These are phyloP conservation scores for Thamnophis elegans DNA, from an alignment of 2,797 vertebrate genomes.

Conservation along the genomic window DNA sequence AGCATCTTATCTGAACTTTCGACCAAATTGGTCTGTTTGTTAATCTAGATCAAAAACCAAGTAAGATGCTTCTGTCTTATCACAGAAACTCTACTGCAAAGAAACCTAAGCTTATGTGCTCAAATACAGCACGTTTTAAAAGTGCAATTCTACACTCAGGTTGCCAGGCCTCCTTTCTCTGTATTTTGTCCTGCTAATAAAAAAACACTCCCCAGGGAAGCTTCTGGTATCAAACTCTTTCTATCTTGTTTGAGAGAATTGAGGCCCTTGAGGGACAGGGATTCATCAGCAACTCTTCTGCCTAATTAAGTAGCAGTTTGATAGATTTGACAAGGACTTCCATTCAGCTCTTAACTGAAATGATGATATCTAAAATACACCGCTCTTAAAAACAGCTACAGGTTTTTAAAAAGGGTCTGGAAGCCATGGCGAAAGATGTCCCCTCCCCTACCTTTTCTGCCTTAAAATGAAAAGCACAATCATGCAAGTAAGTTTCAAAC, in stretches of 20 bases:
- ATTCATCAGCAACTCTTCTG: constrained; percentile 27
- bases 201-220: background rate
- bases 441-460: background rate
- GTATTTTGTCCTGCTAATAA: background rate
- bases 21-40: constrained; percentile 1
- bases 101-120: background rate
- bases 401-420: constrained; percentile 5
- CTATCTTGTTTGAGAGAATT: constrained; percentile 1
- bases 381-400: constrained; percentile 1
- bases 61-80: background rate
- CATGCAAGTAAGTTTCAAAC: background rate
- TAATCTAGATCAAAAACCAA: constrained; percentile 21
- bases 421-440: background rate
- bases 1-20: constrained; percentile 26
- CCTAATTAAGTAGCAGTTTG: constrained; percentile 37
- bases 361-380: constrained; percentile 16
- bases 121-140: background rate
- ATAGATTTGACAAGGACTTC: constrained; percentile 30
- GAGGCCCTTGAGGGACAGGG: constrained; percentile 42
- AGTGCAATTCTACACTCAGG: background rate
- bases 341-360: constrained; percentile 35
- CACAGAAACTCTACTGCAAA: constrained; percentile 10
- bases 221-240: constrained; percentile 22
- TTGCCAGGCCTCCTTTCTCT: constrained; percentile 2
- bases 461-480: background rate